Conservation (phyloP, 2,113 vertebrate genomes). For the Ophthalmolycus amberensis region DNA sequence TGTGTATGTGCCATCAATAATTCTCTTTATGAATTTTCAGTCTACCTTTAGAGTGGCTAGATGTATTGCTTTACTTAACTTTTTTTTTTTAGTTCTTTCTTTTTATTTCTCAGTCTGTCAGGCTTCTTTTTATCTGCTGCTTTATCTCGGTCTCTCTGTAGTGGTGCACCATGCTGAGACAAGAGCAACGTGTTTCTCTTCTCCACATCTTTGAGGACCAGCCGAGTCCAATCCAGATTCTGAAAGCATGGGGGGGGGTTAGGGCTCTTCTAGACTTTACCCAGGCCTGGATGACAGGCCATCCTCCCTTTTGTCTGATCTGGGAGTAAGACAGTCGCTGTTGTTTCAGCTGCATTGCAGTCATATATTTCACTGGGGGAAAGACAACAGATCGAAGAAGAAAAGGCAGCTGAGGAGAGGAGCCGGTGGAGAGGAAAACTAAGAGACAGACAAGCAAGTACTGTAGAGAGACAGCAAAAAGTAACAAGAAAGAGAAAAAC, state of each 20-base stretch:
- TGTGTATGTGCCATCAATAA: slow-evolving; percentile 10
- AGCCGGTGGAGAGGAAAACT: background rate
- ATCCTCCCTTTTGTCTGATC: slow-evolving; percentile 56
- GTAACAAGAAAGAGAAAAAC: background rate
- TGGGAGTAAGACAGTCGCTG: slow-evolving; percentile 40
- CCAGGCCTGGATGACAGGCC: slow-evolving; percentile 47
- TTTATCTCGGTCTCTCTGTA: slow-evolving; percentile 35
- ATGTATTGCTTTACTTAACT: background rate
- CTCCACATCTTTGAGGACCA: slow-evolving; percentile 39
- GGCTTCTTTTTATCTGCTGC: slow-evolving; percentile 21
- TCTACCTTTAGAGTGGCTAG: background rate
- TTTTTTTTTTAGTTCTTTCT: slow-evolving; percentile 7
- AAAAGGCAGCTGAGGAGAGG: slow-evolving; percentile 47
- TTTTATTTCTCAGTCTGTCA: slow-evolving; percentile 10
- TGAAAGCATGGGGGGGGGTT: slow-evolving; percentile 22
- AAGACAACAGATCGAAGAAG: slow-evolving; percentile 52
- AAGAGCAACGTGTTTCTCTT: slow-evolving; percentile 29
- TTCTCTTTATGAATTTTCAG: slow-evolving; percentile 15
- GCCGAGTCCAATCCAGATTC: slow-evolving; percentile 25
- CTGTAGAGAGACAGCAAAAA: slow-evolving; percentile 9
- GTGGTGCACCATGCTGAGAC: slow-evolving; percentile 35
- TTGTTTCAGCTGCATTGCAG: slow-evolving; percentile 80
- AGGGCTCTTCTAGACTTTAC: slow-evolving; percentile 34
- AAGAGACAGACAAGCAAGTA: background rate
- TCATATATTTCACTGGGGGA: slow-evolving; percentile 58